These are phyloP conservation scores for Protophormia terraenovae DNA, from an alignment of 2,888 invertebrate species.

Conservation along the genomic window DNA sequence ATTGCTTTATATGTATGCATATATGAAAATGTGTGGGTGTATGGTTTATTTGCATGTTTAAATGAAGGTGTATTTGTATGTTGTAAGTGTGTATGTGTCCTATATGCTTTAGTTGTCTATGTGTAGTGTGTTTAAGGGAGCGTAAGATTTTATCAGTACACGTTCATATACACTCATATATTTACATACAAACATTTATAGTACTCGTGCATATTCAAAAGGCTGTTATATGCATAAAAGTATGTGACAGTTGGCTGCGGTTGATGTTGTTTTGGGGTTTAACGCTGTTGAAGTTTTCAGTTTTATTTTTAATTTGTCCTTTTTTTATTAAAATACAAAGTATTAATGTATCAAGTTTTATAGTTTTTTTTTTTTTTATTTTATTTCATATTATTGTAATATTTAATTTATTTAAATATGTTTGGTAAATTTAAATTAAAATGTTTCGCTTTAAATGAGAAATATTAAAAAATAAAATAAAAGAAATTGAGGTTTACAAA, in stretches of 20 bases:
- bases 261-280: slow-evolving; percentile 35
- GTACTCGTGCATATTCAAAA: background rate
- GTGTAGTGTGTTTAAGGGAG: slow-evolving; percentile 18
- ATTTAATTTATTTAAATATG: background rate
- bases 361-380: background rate
- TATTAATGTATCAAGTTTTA: background rate
- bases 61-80: background rate
- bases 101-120: background rate
- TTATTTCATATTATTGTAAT: background rate
- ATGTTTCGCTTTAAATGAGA: too few species aligned
- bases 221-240: slow-evolving; percentile 20
- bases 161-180: background rate
- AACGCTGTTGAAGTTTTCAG: slow-evolving; percentile 19
- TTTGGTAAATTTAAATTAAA: background rate
- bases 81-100: background rate
- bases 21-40: background rate
- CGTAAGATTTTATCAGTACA: slow-evolving; percentile 27
- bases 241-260: slow-evolving; percentile 64
- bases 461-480: too few species aligned
- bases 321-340: background rate
- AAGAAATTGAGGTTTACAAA: too few species aligned
- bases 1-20: slow-evolving; percentile 23
- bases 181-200: too few species aligned
- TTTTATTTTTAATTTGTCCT: background rate
- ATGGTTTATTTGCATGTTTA: too few species aligned